Percentiles rank a stretch among this genome's conserved stretches.
phyloP scores from a whole-genome alignment of 2,113 vertebrate genomes.

The human region DNA sequence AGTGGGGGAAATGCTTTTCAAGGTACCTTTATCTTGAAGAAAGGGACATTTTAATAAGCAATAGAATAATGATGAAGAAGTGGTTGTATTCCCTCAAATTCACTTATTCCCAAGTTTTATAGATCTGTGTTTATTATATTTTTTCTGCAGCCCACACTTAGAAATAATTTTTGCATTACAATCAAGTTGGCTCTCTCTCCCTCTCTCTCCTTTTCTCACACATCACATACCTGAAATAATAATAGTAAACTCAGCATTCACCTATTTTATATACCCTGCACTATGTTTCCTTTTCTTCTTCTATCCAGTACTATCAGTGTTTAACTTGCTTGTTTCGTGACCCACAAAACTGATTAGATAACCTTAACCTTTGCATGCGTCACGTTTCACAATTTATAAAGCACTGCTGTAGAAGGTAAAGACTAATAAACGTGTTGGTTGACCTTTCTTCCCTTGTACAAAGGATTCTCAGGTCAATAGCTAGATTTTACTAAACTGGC shows the following conservation, averaged over 20 bases:
- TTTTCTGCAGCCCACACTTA: not conserved
- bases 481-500: not conserved
- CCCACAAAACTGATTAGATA: not conserved
- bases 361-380: conserved; percentile 7
- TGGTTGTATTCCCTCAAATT: not conserved
- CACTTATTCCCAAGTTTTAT: not conserved
- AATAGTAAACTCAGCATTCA: not conserved
- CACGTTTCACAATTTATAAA: not conserved
- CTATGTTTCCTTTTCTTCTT: not conserved
- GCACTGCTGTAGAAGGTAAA: not conserved
- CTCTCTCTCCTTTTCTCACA: not conserved
- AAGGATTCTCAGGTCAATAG: not conserved
- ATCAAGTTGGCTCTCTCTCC: not conserved
- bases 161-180: not conserved
- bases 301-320: not conserved
- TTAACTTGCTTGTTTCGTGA: not conserved
- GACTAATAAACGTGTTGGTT: not conserved
- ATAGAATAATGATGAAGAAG: not conserved
- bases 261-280: not conserved
- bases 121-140: not conserved
- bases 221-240: not conserved
- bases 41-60: not conserved
- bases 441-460: not conserved
- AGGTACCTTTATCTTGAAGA: not conserved
- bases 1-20: not conserved